A percentile compares a stretch with the other conserved stretches of the same genome.
Evolutionary conservation across 92 coral and sea anemone genomes (phyloP).

Genomic region (Epizoanthus fatuus): DNA sequence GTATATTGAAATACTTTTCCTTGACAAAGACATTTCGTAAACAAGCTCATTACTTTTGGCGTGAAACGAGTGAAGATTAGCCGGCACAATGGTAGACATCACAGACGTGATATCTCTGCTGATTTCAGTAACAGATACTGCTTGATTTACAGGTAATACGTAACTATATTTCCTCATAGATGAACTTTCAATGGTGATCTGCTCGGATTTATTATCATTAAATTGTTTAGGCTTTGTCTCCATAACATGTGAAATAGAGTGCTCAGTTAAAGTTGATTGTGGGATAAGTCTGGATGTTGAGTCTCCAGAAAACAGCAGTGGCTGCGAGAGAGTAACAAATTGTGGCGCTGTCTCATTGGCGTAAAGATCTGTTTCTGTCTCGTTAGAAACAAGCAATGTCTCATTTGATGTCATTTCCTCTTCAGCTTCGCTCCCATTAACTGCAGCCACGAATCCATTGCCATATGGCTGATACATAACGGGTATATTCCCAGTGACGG

Average conservation of each 20-base stretch:
- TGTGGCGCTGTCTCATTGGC: conserved; percentile 98
- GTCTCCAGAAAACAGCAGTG: conserved; percentile 73
- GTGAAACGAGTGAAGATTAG: background rate
- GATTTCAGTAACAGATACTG: background rate
- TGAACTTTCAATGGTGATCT: background rate
- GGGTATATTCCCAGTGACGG: conserved; percentile 12
- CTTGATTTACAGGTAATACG: background rate
- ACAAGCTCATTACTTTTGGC: background rate
- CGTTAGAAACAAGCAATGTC: conserved; percentile 96
- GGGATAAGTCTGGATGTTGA: conserved; percentile 63
- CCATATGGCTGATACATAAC: conserved; percentile 27
- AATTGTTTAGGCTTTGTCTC: background rate
- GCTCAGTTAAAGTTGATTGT: conserved; percentile 52
- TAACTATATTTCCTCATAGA: too few relatives aligned
- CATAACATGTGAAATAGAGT: background rate
- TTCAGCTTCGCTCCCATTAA: conserved; percentile 70
- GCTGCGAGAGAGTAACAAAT: conserved; percentile 78
- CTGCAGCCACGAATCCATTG: conserved; percentile 59
- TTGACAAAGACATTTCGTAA: background rate
- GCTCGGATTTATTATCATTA: background rate
- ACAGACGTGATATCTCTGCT: background rate
- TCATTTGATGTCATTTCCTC: conserved; percentile 98
- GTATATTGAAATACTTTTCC: background rate
- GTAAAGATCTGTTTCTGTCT: conserved; percentile 94
- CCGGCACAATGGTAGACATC: background rate